Conservation (phyloP, 1,140 invertebrate genomes). For the Philotrypesis tridentata region DNA sequence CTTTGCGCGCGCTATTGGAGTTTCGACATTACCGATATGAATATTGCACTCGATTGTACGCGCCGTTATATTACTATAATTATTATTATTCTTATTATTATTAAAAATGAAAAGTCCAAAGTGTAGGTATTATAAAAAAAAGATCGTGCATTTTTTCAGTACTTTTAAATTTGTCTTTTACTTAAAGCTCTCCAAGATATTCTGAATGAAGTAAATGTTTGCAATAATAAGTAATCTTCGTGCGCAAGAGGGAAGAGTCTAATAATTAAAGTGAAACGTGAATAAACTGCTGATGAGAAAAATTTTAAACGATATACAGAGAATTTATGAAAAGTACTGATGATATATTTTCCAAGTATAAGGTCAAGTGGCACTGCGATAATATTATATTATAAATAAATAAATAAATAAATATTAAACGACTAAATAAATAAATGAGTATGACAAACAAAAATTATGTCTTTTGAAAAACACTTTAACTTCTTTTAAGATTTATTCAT, state of each 20-base stretch:
- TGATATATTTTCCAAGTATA: conserved; percentile 37
- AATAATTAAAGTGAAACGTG: conserved; percentile 3
- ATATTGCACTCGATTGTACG: conserved; percentile 37
- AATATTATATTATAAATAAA: conserved; percentile 16
- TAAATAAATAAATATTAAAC: conserved; percentile 31
- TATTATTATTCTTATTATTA: background rate
- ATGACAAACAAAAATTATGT: no score
- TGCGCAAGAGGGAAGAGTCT: background rate
- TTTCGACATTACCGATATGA: conserved; percentile 33
- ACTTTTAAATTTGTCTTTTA: background rate
- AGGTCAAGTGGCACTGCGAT: conserved; percentile 26
- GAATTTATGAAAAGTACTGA: conserved; percentile 21
- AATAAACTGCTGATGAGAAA: conserved; percentile 9
- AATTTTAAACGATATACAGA: conserved; percentile 11
- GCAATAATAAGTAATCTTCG: background rate
- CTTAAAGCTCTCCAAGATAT: background rate
- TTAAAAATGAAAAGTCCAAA: background rate
- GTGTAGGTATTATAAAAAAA: no score
- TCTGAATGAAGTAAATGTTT: no score
- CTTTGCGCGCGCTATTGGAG: conserved; percentile 43
- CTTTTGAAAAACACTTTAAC: conserved; percentile 51
- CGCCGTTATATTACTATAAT: conserved; percentile 14
- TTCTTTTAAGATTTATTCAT: no score
- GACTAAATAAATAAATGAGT: conserved; percentile 36
- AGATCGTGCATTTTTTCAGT: background rate